Conservation (phyloP, 1,140 invertebrate species). For the Tribolium madens region DNA sequence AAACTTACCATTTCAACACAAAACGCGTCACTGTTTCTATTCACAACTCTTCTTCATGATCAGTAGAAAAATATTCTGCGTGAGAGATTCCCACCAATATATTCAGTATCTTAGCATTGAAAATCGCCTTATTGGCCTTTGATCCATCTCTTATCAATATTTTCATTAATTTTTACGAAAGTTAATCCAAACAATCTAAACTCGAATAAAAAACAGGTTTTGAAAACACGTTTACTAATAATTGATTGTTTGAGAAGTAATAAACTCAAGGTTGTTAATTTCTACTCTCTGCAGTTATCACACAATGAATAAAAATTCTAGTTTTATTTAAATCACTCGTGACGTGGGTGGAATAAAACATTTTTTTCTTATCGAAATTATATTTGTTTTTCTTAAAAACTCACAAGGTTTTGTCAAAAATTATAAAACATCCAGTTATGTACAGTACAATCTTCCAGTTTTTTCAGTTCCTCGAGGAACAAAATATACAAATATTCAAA, state of each 20-base stretch:
- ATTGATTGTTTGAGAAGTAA: background rate
- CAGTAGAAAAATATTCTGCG: conserved; percentile 8
- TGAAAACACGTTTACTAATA: background rate
- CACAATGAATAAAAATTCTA: too few species aligned
- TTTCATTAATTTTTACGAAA: background rate
- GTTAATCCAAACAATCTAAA: background rate
- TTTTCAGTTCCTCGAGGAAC: too few species aligned
- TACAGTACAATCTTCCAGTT: too few species aligned
- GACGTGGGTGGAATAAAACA: too few species aligned
- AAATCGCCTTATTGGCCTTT: conserved; percentile 22
- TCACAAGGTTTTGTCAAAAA: too few species aligned
- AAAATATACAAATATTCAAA: too few species aligned
- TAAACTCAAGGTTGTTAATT: background rate
- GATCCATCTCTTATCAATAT: conserved; percentile 14
- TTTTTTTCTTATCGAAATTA: too few species aligned
- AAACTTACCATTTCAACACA: background rate
- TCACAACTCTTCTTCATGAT: background rate
- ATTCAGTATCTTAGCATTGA: conserved; percentile 19
- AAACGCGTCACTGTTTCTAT: too few species aligned
- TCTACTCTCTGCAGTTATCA: background rate
- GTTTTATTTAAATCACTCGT: too few species aligned
- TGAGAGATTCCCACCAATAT: background rate
- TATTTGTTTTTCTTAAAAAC: too few species aligned
- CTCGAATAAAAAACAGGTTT: background rate
- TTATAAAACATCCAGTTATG: too few species aligned